Base-by-base conservation (phyloP, 2,113 vertebrate genomes). In the Xiphophorus couchianus region DNA sequence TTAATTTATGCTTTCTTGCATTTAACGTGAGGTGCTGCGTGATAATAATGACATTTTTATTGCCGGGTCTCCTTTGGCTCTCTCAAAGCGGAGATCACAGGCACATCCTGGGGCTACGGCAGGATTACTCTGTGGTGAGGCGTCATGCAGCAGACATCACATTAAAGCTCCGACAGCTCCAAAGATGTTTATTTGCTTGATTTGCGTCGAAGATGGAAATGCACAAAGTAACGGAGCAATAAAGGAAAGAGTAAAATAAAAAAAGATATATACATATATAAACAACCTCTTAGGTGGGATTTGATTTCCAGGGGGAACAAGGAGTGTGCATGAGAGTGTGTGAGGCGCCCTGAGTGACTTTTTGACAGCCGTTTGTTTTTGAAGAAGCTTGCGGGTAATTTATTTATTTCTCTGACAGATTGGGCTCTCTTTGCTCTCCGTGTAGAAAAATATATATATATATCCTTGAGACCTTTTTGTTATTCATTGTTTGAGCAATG, bases 361-460 rank as follows among this genome's bases (percentile, higher is more conserved):
- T 91, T 86, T 92, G 89, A 93, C 92, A 91, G 86, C 77, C 87
- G 87, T 91, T 91, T 93, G 85, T 90, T 89, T 93, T 86, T 83
- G 88, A 78, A 85, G 73, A 84, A 74, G 76, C 78, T 25, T 42
- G 0, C 27, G 63, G 69, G 78, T 91, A 76, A 89, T 93, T 88
- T 90, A 88, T 91, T 87, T 86, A 85, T 90, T 90, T 90, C 83
- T 72, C 84, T 84, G 89, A 90, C 88, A 89, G 76, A 86, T 82
- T 76, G 75, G 74, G 84, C 78, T 19, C 27, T 35, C 9, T 78
- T 86, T 84, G 79, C 82, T 78, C 77, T 80, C 77, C 5, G 29
- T 76, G 71, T 12, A 27, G 62, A 10, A 4, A 15, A 33, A 31
- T 4, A 31, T 31, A 31, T 4, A 31, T 31, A 31, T 4, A 31